Percentiles rank a stretch among this genome's conserved stretches.
phyloP scores from a whole-genome alignment of 2,797 vertebrate genomes.

The Acanthornis magna region DNA sequence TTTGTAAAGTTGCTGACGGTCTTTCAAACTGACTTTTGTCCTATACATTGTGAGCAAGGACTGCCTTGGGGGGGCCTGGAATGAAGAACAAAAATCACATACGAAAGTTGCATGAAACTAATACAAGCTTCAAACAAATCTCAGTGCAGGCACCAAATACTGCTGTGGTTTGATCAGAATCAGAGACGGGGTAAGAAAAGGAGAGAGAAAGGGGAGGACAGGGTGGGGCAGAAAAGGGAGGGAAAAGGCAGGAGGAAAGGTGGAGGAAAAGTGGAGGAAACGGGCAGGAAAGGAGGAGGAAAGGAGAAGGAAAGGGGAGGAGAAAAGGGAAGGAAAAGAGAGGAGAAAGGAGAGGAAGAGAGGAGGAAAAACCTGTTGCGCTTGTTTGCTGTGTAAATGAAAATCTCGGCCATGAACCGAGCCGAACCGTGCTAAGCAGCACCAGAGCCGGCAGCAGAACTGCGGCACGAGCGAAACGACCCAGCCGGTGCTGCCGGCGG shows the following conservation, averaged over 20 bases:
- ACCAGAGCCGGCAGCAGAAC: background rate
- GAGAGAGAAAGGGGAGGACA: accelerated
- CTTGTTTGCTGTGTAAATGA: background rate
- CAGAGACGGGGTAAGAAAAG: accelerated
- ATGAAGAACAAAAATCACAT: conserved; percentile 28
- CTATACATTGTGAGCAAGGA: conserved; percentile 85
- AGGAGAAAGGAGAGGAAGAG: background rate
- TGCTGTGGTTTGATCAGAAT: background rate
- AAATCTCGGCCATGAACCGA: accelerated
- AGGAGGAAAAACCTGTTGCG: background rate
- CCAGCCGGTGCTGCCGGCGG: background rate
- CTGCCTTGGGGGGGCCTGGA: conserved; percentile 66
- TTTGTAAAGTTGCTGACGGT: conserved; percentile 94
- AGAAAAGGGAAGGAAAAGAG: too few species aligned
- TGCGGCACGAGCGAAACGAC: accelerated
- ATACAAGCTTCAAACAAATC: background rate
- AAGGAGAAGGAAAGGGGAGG: accelerated
- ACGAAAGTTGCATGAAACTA: background rate
- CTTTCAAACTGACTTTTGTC: conserved; percentile 93
- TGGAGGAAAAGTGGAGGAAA: background rate
- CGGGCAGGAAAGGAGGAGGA: accelerated
- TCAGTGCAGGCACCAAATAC: background rate
- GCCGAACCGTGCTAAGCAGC: accelerated
- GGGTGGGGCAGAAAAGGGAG: too few species aligned
- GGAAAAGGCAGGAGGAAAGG: too few species aligned